Conservation (phyloP, 2,797 vertebrate species). For the Bryconaethiops microstoma region DNA sequence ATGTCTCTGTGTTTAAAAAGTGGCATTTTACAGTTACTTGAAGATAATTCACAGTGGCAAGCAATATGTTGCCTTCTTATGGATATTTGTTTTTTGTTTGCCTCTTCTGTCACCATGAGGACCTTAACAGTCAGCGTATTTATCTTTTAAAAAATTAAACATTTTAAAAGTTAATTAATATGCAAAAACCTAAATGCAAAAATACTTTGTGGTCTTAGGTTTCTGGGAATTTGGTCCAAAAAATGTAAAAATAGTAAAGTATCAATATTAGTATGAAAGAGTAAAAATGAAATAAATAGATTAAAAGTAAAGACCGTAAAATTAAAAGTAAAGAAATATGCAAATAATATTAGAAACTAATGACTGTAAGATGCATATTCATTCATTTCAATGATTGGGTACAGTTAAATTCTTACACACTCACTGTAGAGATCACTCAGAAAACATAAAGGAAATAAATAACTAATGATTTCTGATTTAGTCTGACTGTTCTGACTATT, state of each 20-base stretch:
- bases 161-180: neutral
- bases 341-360: constrained; percentile 4
- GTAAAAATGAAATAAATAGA: neutral
- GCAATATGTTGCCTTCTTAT: constrained; percentile 11
- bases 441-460: neutral
- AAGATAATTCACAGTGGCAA: constrained; percentile 15
- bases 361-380: neutral
- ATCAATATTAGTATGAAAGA: neutral
- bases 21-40: constrained; percentile 35
- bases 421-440: neutral
- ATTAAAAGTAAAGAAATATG: constrained; percentile 9
- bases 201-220: too few species aligned
- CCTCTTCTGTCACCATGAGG: constrained; percentile 50
- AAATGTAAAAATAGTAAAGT: too few species aligned
- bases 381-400: neutral
- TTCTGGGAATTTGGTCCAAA: too few species aligned
- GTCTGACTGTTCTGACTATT: neutral
- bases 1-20: constrained; percentile 29
- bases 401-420: neutral
- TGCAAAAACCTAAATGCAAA: neutral
- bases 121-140: constrained; percentile 24
- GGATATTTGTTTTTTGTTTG: constrained; percentile 50
- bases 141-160: neutral
- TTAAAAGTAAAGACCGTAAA: neutral
- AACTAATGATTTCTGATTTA: constrained; percentile 12